Conservation (phyloP, 2,888 invertebrate species). For the Acanthopleura granulata region DNA sequence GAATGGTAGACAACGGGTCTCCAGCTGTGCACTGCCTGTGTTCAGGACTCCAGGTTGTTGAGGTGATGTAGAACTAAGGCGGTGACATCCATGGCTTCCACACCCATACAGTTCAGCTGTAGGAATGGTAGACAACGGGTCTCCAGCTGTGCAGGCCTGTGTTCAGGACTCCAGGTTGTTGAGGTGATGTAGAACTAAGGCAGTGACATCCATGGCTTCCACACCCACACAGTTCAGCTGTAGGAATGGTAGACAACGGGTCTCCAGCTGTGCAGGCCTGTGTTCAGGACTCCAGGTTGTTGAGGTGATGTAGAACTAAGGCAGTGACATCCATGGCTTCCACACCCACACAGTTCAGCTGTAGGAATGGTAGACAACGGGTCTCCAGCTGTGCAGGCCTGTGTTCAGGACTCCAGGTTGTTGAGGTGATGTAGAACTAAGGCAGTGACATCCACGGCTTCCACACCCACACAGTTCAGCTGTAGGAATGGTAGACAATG, state of each 20-base stretch:
- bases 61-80: neutral
- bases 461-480: slow-evolving; percentile 38
- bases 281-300: neutral
- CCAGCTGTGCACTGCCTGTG: slow-evolving; percentile 37
- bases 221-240: slow-evolving; percentile 42
- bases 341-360: slow-evolving; percentile 40
- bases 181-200: neutral
- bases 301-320: neutral
- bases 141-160: too few species aligned
- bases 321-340: slow-evolving; percentile 26
- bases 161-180: neutral
- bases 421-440: neutral
- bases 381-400: slow-evolving; percentile 30
- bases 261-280: too few species aligned
- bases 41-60: slow-evolving; percentile 23
- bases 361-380: slow-evolving; percentile 47
- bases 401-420: neutral
- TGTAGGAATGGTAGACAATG: slow-evolving; percentile 48
- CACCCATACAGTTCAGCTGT: slow-evolving; percentile 40
- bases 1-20: slow-evolving; percentile 49
- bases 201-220: slow-evolving; percentile 26
- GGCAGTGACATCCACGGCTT: slow-evolving; percentile 25
- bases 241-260: slow-evolving; percentile 48
- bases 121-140: slow-evolving; percentile 50
- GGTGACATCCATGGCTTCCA: slow-evolving; percentile 30